Evolutionary conservation across 2,888 invertebrate species (phyloP), one percentile per base, ranked within the genome.

Genomic region (Bombylius discolor): DNA sequence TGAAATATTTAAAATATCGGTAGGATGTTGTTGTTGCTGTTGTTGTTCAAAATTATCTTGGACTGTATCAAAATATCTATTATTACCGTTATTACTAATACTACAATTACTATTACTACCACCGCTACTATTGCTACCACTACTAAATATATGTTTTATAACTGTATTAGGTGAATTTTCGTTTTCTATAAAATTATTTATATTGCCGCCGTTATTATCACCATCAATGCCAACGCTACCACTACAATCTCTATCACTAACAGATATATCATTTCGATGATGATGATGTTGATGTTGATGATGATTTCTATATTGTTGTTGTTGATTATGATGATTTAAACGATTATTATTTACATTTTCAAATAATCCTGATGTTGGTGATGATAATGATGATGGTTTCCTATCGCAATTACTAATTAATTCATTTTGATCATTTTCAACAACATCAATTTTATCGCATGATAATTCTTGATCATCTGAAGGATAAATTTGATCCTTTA

Each of bases 361-460:
- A 34, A 70, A 67, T 3, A 73, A 72, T 56, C 72, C 73, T 2
- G 72, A 71, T 62, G 39, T 42, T 42, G 39, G 11, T 11, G 39
- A 11, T 11, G 39, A 42, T 62, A 11, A 11, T 42, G 39, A 8
- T 11, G 39, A 11, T 11, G 39, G 11, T 42, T 42, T 42, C 12
- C 39, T 42, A 23, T 23, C 23, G 39, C 39, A 42, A 42, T 4
- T 8, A 42, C 70, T 70, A 49, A 69, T 71, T 14, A 72, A 72
- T 42, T 72, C 73, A 51, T 73, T 72, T 32, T 70, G 68, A 53
- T 69, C 69, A 51, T 58, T 74, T 42, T 42, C 39, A 11, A 42
- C 74, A 23, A 74, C 74, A 55, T 74, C 74, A 52, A 74, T 74
- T 62, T 69, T 70, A 60, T 74, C 74, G 62, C 69, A 71, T 13